Evolutionary conservation across 1,140 invertebrate genomes (phyloP).

Genomic region (Drosophila subpulchrella): DNA sequence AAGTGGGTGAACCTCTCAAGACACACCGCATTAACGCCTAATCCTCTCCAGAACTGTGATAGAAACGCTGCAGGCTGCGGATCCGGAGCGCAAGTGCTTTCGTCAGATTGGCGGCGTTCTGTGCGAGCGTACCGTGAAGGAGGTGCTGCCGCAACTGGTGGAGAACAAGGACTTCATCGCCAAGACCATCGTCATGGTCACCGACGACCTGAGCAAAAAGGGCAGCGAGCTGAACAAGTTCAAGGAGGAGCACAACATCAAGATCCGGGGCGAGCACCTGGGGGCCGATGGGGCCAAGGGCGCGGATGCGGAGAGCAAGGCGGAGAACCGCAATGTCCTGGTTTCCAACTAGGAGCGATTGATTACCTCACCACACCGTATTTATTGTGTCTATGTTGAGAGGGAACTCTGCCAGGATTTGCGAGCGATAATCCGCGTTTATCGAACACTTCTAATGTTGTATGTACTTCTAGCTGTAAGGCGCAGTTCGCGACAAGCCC

Average conservation of each 20-base stretch:
- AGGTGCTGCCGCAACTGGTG: conserved; percentile 93
- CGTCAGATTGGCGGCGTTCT: conserved; percentile 96
- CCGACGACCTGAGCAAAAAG: conserved; percentile 93
- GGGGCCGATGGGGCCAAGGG: conserved; percentile 84
- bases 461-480: conserved; percentile 79
- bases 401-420: conserved; percentile 46
- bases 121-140: conserved; percentile 96
- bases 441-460: conserved; percentile 64
- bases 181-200: conserved; percentile 91
- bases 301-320: conserved; percentile 77
- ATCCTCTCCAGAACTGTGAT: conserved; percentile 92
- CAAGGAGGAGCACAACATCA: conserved; percentile 95
- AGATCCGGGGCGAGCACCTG: conserved; percentile 88
- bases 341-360: conserved; percentile 85
- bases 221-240: conserved; percentile 97
- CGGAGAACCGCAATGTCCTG: conserved; percentile 86
- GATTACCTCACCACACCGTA: conserved; percentile 49
- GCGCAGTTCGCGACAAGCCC: conserved; percentile 49
- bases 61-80: conserved; percentile 95
- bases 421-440: conserved; percentile 34
- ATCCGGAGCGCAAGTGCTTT: conserved; percentile 95
- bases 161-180: conserved; percentile 93
- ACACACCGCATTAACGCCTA: conserved; percentile 10
- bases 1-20: neutral
- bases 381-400: conserved; percentile 66